phyloP scores from a whole-genome alignment of 2,888 invertebrate species.

The Zhuqinia jingwanae region DNA sequence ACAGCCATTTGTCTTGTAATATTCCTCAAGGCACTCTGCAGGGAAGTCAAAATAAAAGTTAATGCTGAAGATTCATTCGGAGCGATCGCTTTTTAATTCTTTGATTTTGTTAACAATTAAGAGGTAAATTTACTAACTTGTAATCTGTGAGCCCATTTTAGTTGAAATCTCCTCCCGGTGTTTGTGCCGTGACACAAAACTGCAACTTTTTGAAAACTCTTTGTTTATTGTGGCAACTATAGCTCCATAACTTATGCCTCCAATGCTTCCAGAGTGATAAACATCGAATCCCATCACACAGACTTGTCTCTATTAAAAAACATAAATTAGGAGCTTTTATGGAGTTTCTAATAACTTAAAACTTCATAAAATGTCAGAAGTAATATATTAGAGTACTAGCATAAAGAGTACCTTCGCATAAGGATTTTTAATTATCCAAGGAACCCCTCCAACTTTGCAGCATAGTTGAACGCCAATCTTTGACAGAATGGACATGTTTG shows the following conservation, averaged over 20 bases:
- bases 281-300: slow-evolving; percentile 81
- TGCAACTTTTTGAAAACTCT: slow-evolving; percentile 35
- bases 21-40: slow-evolving; percentile 63
- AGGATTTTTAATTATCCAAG: slow-evolving; percentile 57
- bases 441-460: slow-evolving; percentile 85
- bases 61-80: no score
- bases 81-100: no score
- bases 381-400: no score
- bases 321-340: neutral
- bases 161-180: slow-evolving; percentile 25
- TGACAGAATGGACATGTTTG: slow-evolving; percentile 81
- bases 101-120: no score
- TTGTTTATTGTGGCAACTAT: slow-evolving; percentile 50
- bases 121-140: slow-evolving; percentile 25
- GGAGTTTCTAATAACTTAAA: no score
- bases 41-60: no score
- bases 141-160: neutral
- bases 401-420: slow-evolving; percentile 56
- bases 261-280: slow-evolving; percentile 51
- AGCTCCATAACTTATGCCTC: slow-evolving; percentile 57
- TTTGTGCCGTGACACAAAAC: neutral
- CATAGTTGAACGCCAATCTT: slow-evolving; percentile 96
- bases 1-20: neutral
- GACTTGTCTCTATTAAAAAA: slow-evolving; percentile 24
- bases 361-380: no score